These are phyloP conservation scores for Macroglossus sobrinus DNA, from an alignment of 2,113 vertebrate species.

Conservation along the genomic window DNA sequence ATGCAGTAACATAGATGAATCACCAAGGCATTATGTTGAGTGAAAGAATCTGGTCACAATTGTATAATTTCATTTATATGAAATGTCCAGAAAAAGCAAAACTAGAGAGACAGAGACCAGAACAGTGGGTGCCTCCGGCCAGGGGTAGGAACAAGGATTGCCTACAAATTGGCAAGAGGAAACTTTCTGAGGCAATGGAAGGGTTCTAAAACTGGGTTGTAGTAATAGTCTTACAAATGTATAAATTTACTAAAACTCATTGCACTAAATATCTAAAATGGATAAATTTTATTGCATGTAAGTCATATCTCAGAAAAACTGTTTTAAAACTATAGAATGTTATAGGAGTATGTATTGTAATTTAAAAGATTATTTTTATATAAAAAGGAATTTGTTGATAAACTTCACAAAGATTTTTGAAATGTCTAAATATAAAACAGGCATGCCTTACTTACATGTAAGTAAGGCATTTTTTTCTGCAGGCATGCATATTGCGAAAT, in stretches of 20 bases:
- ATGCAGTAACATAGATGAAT: not conserved
- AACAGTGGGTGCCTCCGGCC: not conserved
- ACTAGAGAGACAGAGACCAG: not conserved
- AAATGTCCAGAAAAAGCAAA: not conserved
- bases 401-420: not conserved
- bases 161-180: not conserved
- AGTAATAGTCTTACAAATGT: not conserved
- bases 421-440: slow-evolving; percentile 28
- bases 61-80: not conserved
- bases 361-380: not conserved
- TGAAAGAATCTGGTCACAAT: not conserved
- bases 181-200: not conserved
- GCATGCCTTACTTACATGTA: not conserved
- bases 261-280: not conserved
- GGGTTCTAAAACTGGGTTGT: not conserved
- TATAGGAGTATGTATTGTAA: not conserved
- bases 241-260: not conserved
- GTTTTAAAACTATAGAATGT: not conserved
- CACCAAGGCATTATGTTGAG: not conserved
- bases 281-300: not conserved
- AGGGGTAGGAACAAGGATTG: not conserved
- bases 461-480: slow-evolving; percentile 11
- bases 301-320: not conserved
- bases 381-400: not conserved
- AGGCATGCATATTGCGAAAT: slow-evolving; percentile 28